Percentiles rank a stretch among this genome's conserved stretches.
Conservation (phyloP, 2,113 vertebrate genomes). For the Lynx canadensis region DNA sequence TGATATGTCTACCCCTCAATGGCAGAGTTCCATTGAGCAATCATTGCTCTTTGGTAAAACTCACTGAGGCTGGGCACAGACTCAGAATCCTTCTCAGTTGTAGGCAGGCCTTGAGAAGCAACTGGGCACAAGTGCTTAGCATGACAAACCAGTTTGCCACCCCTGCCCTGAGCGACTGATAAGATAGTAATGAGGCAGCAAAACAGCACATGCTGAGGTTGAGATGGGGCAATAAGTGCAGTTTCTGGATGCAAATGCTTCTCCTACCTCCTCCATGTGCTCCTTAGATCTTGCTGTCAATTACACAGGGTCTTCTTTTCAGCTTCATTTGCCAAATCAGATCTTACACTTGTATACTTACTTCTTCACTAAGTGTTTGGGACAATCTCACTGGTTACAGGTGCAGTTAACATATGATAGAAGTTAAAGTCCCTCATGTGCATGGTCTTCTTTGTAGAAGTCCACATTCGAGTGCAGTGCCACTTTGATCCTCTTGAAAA, state of each 20-base stretch:
- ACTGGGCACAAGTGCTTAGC: neutral
- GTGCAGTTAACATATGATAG: conserved; percentile 48
- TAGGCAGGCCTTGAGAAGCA: neutral
- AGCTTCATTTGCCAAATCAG: conserved; percentile 9
- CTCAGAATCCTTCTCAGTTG: neutral
- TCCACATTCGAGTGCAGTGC: neutral
- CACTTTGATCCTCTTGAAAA: neutral
- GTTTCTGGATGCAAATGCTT: neutral
- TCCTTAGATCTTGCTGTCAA: neutral
- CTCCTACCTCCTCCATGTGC: neutral
- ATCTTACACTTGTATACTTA: conserved; percentile 56
- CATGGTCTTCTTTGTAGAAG: neutral
- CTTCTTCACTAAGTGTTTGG: conserved; percentile 72
- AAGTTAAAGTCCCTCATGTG: neutral
- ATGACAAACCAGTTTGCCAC: neutral
- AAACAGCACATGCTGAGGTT: neutral
- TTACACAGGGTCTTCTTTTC: neutral
- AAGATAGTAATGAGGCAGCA: neutral
- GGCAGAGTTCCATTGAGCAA: neutral
- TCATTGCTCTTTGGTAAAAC: neutral
- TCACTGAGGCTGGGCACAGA: neutral
- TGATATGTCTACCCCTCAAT: neutral
- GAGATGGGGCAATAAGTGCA: no score
- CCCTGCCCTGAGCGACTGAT: neutral
- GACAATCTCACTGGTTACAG: conserved; percentile 47